Evolutionary conservation across 2,888 invertebrate species (phyloP).

Genomic region (Amiota communis): DNA sequence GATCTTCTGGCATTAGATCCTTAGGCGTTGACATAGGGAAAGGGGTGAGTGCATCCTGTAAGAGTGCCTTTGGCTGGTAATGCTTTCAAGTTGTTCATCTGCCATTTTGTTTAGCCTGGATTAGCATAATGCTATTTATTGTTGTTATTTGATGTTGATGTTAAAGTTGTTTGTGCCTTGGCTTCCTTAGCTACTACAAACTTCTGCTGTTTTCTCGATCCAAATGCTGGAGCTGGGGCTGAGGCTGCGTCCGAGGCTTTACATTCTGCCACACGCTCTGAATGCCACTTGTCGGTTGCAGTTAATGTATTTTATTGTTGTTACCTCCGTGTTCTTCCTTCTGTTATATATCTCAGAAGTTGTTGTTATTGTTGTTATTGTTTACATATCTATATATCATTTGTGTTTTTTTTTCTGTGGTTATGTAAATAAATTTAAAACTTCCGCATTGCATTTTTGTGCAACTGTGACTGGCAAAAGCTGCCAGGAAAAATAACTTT

Average conservation of each 20-base stretch:
- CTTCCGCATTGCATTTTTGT: conserved; percentile 45
- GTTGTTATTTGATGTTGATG: conserved; percentile 57
- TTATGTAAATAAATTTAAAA: conserved; percentile 58
- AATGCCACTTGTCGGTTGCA: conserved; percentile 10
- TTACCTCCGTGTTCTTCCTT: conserved; percentile 34
- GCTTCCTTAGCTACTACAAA: background rate
- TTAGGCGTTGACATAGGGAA: background rate
- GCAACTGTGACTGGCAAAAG: conserved; percentile 24
- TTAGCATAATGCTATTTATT: conserved; percentile 67
- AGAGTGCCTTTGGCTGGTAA: background rate
- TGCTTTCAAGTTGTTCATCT: conserved; percentile 39
- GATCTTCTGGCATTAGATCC: conserved; percentile 23
- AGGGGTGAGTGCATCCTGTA: no score
- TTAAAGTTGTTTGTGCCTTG: background rate
- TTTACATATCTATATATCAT: conserved; percentile 51
- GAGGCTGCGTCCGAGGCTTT: background rate
- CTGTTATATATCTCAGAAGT: conserved; percentile 1
- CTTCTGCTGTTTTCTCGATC: background rate
- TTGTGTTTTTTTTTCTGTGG: conserved; percentile 56
- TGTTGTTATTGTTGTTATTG: conserved; percentile 37
- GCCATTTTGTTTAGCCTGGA: conserved; percentile 67
- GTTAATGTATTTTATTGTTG: conserved; percentile 31
- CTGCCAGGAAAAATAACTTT: conserved; percentile 7
- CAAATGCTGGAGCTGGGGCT: no score
- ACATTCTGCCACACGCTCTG: background rate